Conservation (phyloP, 2,113 vertebrate species). For the Opisthocomus hoazin region DNA sequence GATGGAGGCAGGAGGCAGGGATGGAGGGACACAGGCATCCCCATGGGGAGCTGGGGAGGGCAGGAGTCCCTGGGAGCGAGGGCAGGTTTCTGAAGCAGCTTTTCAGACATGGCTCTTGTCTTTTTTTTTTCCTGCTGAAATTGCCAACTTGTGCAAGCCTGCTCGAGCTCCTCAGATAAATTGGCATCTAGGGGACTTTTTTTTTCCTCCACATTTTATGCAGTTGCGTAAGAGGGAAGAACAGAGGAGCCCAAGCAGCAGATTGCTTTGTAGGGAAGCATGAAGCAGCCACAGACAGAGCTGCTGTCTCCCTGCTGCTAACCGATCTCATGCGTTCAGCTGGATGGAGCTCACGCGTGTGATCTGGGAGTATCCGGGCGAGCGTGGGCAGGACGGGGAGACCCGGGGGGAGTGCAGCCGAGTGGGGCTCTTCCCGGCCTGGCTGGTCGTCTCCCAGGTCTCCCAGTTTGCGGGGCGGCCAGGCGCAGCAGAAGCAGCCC, state of each 20-base stretch:
- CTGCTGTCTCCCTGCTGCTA: not conserved
- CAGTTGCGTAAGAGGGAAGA: constrained; percentile 20
- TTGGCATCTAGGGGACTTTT: constrained; percentile 12
- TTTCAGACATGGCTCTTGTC: not conserved
- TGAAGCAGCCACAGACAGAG: not conserved
- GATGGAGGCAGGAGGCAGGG: not conserved
- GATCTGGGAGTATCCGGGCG: not conserved
- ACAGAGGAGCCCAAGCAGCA: not conserved
- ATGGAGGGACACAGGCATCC: not conserved
- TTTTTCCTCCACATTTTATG: not conserved
- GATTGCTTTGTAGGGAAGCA: constrained; percentile 1
- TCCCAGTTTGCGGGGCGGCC: not conserved
- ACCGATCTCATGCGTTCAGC: not conserved
- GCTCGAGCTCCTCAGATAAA: not conserved
- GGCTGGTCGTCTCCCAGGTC: not conserved
- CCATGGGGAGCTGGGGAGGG: not conserved
- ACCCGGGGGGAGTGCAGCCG: accelerated
- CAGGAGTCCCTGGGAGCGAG: not conserved
- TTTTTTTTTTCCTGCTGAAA: not conserved
- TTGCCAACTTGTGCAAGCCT: not conserved
- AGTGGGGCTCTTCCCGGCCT: accelerated
- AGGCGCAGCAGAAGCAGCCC: not conserved
- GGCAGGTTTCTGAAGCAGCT: not conserved
- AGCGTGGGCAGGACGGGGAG: not conserved
- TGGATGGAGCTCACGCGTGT: not conserved